Conservation (phyloP, 2,113 vertebrate species). For the Mastomys coucha region DNA sequence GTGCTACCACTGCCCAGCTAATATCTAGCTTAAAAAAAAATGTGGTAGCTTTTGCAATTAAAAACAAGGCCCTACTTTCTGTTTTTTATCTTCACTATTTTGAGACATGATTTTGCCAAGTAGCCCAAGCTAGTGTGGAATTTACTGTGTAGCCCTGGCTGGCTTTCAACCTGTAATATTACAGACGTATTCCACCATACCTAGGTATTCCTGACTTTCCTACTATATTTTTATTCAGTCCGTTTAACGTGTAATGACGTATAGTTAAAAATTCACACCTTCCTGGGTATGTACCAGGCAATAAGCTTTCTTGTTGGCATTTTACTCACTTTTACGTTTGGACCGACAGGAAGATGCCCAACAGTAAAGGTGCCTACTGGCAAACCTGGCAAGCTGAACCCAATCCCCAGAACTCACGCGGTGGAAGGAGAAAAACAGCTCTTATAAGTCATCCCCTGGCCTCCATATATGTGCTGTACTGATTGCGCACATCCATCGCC, state of each 20-base stretch:
- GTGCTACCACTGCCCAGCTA: not conserved
- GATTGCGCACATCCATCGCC: not conserved
- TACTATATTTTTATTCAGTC: not conserved
- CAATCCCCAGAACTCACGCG: not conserved
- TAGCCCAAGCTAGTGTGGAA: not conserved
- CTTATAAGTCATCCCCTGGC: not conserved
- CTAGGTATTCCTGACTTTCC: not conserved
- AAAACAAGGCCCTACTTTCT: not conserved
- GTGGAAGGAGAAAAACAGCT: not conserved
- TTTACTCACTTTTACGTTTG: constrained; percentile 44
- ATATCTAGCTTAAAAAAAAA: not conserved
- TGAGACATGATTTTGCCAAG: not conserved
- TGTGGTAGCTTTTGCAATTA: not conserved
- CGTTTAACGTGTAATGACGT: not conserved
- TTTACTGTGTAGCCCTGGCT: not conserved
- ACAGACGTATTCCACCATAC: not conserved
- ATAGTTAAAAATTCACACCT: not conserved
- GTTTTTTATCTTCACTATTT: not conserved
- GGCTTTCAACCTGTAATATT: not conserved
- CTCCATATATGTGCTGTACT: not conserved
- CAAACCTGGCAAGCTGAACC: not conserved
- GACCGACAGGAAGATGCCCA: not conserved
- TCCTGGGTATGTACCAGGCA: not conserved
- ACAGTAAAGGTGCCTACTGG: not conserved
- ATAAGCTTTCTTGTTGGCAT: not conserved